Evolutionary conservation across 1,140 invertebrate genomes (phyloP).

Genomic region (Leptinotarsa texana): DNA sequence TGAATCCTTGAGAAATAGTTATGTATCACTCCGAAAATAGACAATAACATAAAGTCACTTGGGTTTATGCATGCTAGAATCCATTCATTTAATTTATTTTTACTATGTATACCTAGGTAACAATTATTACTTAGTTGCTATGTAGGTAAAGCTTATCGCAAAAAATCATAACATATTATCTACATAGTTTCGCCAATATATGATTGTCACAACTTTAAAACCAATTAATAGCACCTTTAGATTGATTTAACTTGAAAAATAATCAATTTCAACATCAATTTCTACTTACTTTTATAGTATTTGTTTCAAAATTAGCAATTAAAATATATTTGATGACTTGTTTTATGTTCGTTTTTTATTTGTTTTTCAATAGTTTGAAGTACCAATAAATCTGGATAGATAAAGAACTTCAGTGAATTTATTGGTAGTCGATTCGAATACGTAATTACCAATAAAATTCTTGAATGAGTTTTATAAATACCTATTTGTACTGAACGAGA

Average conservation of each 20-base stretch:
- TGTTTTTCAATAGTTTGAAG: slow-evolving; percentile 19
- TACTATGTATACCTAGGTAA: no score
- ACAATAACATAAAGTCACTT: no score
- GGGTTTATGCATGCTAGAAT: no score
- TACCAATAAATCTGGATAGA: slow-evolving; percentile 10
- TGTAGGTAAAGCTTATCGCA: no score
- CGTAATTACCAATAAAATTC: background rate
- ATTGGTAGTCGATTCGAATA: background rate
- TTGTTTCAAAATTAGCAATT: slow-evolving; percentile 18
- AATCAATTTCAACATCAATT: slow-evolving; percentile 15
- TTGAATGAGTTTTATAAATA: background rate
- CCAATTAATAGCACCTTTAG: background rate
- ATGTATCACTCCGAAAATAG: no score
- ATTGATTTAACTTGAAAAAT: background rate
- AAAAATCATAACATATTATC: no score
- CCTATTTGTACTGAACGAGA: background rate
- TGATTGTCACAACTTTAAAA: background rate
- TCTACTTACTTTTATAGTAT: slow-evolving; percentile 21
- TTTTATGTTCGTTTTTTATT: slow-evolving; percentile 25
- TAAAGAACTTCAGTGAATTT: background rate
- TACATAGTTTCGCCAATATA: background rate
- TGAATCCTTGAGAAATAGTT: no score
- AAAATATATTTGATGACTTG: slow-evolving; percentile 17
- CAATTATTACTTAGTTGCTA: no score
- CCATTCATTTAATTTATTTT: no score